Conservation (phyloP, 2,113 vertebrate species). For the Pelvicachromis taeniatus region DNA sequence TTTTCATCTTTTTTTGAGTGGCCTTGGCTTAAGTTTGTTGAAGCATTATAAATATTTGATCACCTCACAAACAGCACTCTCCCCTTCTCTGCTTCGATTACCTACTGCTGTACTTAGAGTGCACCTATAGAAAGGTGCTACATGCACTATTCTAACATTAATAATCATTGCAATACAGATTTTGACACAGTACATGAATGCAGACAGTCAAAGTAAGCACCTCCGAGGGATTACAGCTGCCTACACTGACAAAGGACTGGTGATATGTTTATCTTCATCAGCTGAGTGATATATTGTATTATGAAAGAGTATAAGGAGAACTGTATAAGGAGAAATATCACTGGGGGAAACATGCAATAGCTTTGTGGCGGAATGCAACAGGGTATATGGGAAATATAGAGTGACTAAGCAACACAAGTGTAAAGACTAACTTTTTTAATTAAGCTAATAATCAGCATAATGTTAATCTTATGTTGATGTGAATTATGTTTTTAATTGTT, state of each 20-base stretch:
- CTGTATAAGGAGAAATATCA: background rate
- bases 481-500: background rate
- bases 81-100: background rate
- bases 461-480: background rate
- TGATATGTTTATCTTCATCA: constrained; percentile 1
- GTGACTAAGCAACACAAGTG: background rate
- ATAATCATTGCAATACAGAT: background rate
- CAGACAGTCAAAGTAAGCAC: background rate
- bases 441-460: background rate
- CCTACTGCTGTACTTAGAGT: background rate
- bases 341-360: background rate
- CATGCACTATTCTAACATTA: background rate
- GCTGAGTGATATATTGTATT: background rate
- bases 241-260: background rate
- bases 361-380: background rate
- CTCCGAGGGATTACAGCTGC: background rate
- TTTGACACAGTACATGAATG: background rate
- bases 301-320: background rate
- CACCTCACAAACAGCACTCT: background rate
- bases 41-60: constrained; percentile 8
- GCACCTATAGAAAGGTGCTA: background rate
- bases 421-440: background rate
- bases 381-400: background rate
- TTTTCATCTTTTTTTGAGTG: constrained; percentile 10
- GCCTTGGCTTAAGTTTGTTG: background rate